Evolutionary conservation across 2,113 vertebrate species (phyloP).

Genomic region (Hypomesus transpacificus): DNA sequence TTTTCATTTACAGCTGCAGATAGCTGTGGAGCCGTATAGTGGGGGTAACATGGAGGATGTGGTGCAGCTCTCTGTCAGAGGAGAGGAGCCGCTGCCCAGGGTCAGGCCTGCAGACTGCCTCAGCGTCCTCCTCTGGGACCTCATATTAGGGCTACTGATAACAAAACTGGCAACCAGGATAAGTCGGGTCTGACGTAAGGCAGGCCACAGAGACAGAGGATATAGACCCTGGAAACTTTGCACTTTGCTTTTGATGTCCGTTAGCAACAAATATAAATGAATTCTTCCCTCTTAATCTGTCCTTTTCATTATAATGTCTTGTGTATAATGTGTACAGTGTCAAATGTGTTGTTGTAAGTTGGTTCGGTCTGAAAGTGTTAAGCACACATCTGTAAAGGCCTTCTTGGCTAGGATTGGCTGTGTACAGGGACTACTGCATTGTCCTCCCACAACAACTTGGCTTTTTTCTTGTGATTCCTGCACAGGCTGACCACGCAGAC

Average conservation of each 20-base stretch:
- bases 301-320: too few species aligned
- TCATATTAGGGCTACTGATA: constrained; percentile 50
- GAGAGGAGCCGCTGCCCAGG: constrained; percentile 32
- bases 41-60: constrained; percentile 60
- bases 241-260: too few species aligned
- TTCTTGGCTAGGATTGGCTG: too few species aligned
- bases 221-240: constrained; percentile 5
- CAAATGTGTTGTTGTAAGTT: too few species aligned
- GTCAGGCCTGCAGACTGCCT: constrained; percentile 23
- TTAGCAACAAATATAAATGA: too few species aligned
- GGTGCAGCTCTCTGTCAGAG: constrained; percentile 12
- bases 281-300: too few species aligned
- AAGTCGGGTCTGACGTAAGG: constrained; percentile 53
- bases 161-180: constrained; percentile 51
- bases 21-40: constrained; percentile 64
- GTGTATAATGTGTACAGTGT: too few species aligned
- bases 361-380: too few species aligned
- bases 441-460: constrained; percentile 23
- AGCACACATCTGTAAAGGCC: too few species aligned
- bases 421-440: background rate
- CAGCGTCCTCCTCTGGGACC: constrained; percentile 33
- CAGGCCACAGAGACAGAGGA: constrained; percentile 35
- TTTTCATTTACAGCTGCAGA: constrained; percentile 76
- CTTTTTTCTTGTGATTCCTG: constrained; percentile 56
- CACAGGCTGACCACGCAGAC: constrained; percentile 62